Evolutionary conservation across 2,888 invertebrate species (phyloP), one percentile per base, ranked within the genome.

Genomic region (Sphinx pinastri): DNA sequence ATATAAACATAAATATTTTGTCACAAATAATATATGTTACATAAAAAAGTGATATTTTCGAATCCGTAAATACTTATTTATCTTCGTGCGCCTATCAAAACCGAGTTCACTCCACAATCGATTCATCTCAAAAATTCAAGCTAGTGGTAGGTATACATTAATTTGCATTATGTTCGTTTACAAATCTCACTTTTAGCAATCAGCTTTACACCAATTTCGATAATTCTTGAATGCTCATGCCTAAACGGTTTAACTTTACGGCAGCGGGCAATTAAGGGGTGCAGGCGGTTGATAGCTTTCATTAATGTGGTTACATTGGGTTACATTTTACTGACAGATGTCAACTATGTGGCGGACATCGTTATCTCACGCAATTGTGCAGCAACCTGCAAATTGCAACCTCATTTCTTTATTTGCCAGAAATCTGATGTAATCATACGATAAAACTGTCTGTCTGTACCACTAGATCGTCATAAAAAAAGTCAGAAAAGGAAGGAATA

Each of bases 201-300:
- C 49, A 63, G 13, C 49, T 63, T 47, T 49, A 63, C 47, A n/a
- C 45, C 52, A 52, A 75, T 76, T 74, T 71, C 70, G 72, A 77
- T 73, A 75, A 71, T 72, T 70, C 70, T 45, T 70, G 59, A 72
- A 72, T 71, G 58, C 68, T 74, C 68, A 68, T 76, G 54, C 72
- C 31, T 54, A 68, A 73, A 7, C 49, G 16, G 52, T 52, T 52
- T 31, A n/a, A 69, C 10, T 54, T 54, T 54, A 69, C 54, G 25
- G 54, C 19, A 69, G 59, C 45, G 25, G 63, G 52, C 51, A 25
- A 25, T 25, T 25, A 71, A 67, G 59, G 59, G 54, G 60, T 31
- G 69, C 57, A 31, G 52, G 38, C 71, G 52, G 68, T 66, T 19
- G 68, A 47, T 58, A 67, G 52, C 67, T 67, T 67, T 70, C 58